These are phyloP conservation scores for Netelia inedita DNA, from an alignment of 2,888 invertebrate species.

Conservation along the genomic window DNA sequence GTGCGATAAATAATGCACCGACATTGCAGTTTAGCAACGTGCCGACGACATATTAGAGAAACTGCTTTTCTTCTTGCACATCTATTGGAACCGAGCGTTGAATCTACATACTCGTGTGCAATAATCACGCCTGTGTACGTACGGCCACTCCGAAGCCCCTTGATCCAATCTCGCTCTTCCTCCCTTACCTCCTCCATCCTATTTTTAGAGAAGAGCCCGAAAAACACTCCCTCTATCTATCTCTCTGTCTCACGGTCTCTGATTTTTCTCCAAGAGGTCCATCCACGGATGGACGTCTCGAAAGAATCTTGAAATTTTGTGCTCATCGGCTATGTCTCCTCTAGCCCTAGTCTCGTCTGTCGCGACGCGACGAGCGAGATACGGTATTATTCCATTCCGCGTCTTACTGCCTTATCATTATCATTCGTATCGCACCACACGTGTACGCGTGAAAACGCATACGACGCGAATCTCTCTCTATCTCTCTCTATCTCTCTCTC, in stretches of 20 bases:
- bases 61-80: too few relatives aligned
- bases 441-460: too few relatives aligned
- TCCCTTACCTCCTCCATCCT: not conserved
- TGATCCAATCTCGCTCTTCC: conserved; percentile 21
- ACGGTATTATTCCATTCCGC: conserved; percentile 29
- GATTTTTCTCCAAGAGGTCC: not conserved
- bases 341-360: not conserved
- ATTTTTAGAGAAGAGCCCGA: conserved; percentile 24
- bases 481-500: too few relatives aligned
- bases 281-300: not conserved
- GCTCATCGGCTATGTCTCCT: not conserved
- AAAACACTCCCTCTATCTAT: not conserved
- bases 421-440: not conserved
- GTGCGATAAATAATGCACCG: too few relatives aligned
- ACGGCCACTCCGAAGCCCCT: not conserved
- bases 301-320: not conserved
- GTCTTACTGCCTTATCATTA: not conserved
- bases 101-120: not conserved
- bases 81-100: too few relatives aligned
- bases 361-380: conserved; percentile 23
- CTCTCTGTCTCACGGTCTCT: not conserved
- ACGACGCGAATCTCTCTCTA: too few relatives aligned
- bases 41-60: too few relatives aligned
- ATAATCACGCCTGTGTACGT: not conserved
- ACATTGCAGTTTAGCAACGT: too few relatives aligned